Conservation (phyloP, 2,888 invertebrate species). For the Cremastinae sp. region DNA sequence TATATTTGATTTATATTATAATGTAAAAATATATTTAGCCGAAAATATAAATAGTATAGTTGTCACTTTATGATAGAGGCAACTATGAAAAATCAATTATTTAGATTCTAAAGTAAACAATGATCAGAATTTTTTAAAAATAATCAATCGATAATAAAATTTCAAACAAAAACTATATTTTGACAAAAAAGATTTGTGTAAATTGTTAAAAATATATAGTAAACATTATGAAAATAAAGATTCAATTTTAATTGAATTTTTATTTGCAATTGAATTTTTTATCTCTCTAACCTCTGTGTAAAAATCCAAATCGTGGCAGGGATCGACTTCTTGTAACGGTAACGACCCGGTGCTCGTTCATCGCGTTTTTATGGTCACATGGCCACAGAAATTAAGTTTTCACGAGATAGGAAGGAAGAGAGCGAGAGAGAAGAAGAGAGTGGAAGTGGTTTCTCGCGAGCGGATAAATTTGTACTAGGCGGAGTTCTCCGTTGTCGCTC, state of each 20-base stretch:
- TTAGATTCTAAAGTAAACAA: too few relatives aligned
- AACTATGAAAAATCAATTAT: too few relatives aligned
- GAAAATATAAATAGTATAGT: too few relatives aligned
- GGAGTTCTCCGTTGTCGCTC: slow-evolving; percentile 26
- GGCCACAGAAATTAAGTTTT: slow-evolving; percentile 11
- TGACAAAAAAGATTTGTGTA: too few relatives aligned
- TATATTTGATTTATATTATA: too few relatives aligned
- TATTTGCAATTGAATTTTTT: background rate
- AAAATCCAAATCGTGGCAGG: slow-evolving; percentile 51
- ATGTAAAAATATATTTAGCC: too few relatives aligned
- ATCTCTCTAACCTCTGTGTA: slow-evolving; percentile 45
- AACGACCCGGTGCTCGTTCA: slow-evolving; percentile 49
- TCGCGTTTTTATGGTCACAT: slow-evolving; percentile 39
- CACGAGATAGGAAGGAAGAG: background rate
- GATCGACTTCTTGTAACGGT: slow-evolving; percentile 60
- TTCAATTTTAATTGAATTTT: background rate
- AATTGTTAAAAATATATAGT: too few relatives aligned
- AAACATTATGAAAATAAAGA: too few relatives aligned
- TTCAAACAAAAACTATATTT: too few relatives aligned
- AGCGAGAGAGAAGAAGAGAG: background rate
- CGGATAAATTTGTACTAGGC: slow-evolving; percentile 47
- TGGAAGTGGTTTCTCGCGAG: slow-evolving; percentile 33
- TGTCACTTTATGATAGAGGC: too few relatives aligned
- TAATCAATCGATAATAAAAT: too few relatives aligned
- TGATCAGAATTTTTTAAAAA: too few relatives aligned